Evolutionary conservation across 2,888 invertebrate genomes (phyloP).

Genomic region (Carpatolechia fugitivella): DNA sequence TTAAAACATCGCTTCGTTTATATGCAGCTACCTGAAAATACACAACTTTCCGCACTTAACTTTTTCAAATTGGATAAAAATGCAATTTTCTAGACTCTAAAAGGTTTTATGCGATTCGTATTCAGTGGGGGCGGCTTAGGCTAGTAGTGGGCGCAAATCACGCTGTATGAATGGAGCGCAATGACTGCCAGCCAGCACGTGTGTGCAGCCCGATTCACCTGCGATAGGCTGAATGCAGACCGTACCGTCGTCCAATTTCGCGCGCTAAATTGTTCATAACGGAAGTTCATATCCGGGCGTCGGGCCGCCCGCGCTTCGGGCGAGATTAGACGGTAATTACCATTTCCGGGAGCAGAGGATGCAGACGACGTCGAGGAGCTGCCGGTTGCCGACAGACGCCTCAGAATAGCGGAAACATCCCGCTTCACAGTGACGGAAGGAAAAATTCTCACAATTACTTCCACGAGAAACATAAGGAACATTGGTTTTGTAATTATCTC

Average conservation of each 20-base stretch:
- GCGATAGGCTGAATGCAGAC: constrained; percentile 59
- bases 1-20: neutral
- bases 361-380: constrained; percentile 61
- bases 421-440: constrained; percentile 42
- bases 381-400: constrained; percentile 34
- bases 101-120: constrained; percentile 53
- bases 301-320: constrained; percentile 73
- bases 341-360: constrained; percentile 76
- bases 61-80: constrained; percentile 57
- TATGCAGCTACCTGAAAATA: constrained; percentile 12
- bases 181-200: constrained; percentile 43
- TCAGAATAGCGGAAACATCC: constrained; percentile 42
- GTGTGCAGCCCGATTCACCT: constrained; percentile 50
- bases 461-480: constrained; percentile 3
- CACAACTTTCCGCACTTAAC: constrained; percentile 18
- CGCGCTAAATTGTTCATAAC: constrained; percentile 90
- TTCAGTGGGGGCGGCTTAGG: constrained; percentile 48
- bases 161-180: constrained; percentile 47
- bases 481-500: constrained; percentile 10
- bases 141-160: constrained; percentile 50
- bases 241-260: constrained; percentile 80
- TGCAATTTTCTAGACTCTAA: constrained; percentile 54
- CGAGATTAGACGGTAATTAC: constrained; percentile 81
- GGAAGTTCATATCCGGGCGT: constrained; percentile 91
- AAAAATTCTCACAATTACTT: constrained; percentile 46